Percentiles rank a stretch among this genome's conserved stretches.
These are phyloP conservation scores for Drosophila sordidula DNA, from an alignment of 2,888 invertebrate species.

Conservation along the genomic window DNA sequence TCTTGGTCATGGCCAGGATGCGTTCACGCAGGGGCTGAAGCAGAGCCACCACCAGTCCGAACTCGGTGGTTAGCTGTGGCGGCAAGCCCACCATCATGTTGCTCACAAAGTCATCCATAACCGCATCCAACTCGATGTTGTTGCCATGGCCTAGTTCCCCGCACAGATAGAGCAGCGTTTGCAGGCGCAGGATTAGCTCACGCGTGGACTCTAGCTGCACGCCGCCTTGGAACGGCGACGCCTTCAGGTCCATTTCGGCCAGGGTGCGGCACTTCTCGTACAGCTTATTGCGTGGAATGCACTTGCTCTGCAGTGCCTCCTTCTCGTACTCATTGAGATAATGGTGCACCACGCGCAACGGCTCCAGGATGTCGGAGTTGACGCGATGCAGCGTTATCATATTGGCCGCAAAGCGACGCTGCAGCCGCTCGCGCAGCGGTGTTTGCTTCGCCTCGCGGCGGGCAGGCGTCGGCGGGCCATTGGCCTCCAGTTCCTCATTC, in stretches of 20 bases:
- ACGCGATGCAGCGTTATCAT: constrained; percentile 48
- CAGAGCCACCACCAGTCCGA: constrained; percentile 2
- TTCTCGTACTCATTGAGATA: constrained; percentile 26
- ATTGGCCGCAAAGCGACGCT: constrained; percentile 38
- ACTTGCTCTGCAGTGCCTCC: constrained; percentile 10
- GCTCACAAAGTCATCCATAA: constrained; percentile 29
- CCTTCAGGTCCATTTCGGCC: constrained; percentile 56
- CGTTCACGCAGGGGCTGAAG: constrained; percentile 22
- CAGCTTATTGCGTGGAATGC: constrained; percentile 8
- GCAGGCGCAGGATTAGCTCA: constrained; percentile 41
- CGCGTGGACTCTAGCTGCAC: constrained; percentile 13
- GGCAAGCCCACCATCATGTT: constrained; percentile 31
- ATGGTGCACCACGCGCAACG: constrained; percentile 39
- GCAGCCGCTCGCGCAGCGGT: constrained; percentile 36
- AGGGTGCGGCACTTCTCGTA: constrained; percentile 40
- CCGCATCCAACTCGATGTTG: constrained; percentile 32
- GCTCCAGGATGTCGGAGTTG: constrained; percentile 44
- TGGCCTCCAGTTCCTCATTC: constrained; percentile 40
- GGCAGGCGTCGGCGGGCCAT: background rate
- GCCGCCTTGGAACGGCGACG: background rate
- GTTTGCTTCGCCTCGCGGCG: constrained; percentile 46
- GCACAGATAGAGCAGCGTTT: constrained; percentile 51
- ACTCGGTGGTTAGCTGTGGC: constrained; percentile 8
- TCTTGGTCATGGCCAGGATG: constrained; percentile 13
- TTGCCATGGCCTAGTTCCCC: constrained; percentile 38